Percentiles rank a stretch among this genome's conserved stretches.
Evolutionary conservation across 1,140 invertebrate species (phyloP).

Genomic region (Drosophila equinoxialis): DNA sequence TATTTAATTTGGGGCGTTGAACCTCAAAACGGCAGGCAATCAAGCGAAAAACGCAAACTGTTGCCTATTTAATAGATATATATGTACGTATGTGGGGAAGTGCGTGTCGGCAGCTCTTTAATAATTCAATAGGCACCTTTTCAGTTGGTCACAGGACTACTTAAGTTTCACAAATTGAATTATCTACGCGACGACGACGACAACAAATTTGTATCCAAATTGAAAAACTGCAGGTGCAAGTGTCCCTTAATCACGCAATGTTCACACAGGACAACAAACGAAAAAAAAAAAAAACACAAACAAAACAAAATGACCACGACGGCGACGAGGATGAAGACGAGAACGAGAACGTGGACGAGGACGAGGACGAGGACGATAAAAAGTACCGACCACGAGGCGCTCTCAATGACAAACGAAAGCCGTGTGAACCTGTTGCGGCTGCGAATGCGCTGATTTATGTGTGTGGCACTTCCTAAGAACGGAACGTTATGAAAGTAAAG

Average conservation of each 20-base stretch:
- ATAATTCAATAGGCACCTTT: conserved; percentile 63
- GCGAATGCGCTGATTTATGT: conserved; percentile 71
- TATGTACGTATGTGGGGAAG: not conserved
- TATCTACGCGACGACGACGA: conserved; percentile 28
- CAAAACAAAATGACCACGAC: not conserved
- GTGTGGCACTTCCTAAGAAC: conserved; percentile 49
- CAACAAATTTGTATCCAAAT: not conserved
- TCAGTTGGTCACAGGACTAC: conserved; percentile 32
- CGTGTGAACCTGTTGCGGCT: conserved; percentile 76
- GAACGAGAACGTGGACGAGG: no score
- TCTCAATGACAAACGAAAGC: conserved; percentile 73
- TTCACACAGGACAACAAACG: conserved; percentile 8
- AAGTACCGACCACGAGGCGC: conserved; percentile 47
- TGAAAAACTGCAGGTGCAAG: conserved; percentile 13
- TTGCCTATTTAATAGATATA: conserved; percentile 18
- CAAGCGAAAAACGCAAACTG: conserved; percentile 15
- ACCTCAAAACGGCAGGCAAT: conserved; percentile 39
- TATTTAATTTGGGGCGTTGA: conserved; percentile 16
- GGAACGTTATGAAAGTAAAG: conserved; percentile 30
- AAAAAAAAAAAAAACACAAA: conserved; percentile 8
- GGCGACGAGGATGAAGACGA: conserved; percentile 17
- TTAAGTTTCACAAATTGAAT: conserved; percentile 64
- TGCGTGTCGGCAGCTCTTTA: conserved; percentile 55
- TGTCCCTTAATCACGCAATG: conserved; percentile 15
- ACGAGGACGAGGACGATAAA: conserved; percentile 24